phyloP scores from a whole-genome alignment of 2,797 vertebrate genomes.

The Sebastes glaucus region DNA sequence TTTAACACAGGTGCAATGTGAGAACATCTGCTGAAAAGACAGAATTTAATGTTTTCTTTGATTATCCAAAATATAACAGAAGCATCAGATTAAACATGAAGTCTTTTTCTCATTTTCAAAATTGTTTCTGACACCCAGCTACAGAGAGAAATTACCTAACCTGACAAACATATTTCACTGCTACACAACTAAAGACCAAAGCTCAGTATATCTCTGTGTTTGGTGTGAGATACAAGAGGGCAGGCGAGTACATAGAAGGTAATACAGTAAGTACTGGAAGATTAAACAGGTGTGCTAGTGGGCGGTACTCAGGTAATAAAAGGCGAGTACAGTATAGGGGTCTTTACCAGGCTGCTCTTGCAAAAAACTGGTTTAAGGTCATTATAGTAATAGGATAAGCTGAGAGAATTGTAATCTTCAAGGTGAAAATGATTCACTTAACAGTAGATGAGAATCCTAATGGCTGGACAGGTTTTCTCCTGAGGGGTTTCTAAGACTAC shows the following conservation, averaged over 20 bases:
- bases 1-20: not conserved
- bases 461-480: not conserved
- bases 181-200: not conserved
- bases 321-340: too few relatives aligned
- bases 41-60: not conserved
- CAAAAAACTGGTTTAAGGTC: not conserved
- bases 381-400: not conserved
- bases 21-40: not conserved
- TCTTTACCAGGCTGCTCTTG: not conserved
- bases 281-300: not conserved
- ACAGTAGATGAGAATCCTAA: not conserved
- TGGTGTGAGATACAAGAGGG: not conserved
- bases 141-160: not conserved
- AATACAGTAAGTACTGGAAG: not conserved
- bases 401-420: not conserved
- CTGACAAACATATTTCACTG: not conserved
- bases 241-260: not conserved
- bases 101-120: not conserved
- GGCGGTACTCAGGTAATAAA: not conserved
- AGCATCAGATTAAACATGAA: too few relatives aligned
- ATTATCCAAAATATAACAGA: not conserved
- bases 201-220: not conserved
- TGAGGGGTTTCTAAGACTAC: not conserved
- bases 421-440: not conserved
- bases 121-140: not conserved